Evolutionary conservation across 2,113 vertebrate species (phyloP).

Genomic region (Cryptotis parvus): DNA sequence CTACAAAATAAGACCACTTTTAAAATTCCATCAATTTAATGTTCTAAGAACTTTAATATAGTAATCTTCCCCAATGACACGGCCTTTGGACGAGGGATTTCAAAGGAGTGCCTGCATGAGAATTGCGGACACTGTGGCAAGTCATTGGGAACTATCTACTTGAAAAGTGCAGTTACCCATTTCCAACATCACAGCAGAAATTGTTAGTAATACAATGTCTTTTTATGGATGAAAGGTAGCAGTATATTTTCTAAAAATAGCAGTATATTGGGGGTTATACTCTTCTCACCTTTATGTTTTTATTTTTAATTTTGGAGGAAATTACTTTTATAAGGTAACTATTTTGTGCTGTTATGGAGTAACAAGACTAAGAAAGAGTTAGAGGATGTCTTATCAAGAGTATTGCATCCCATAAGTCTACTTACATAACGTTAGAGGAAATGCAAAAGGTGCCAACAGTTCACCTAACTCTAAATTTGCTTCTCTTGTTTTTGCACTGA

Average conservation of each 20-base stretch:
- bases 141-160: background rate
- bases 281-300: constrained; percentile 2
- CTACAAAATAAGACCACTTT: constrained; percentile 2
- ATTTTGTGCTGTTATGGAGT: background rate
- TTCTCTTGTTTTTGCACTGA: background rate
- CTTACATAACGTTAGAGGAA: constrained; percentile 23
- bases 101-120: background rate
- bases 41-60: constrained; percentile 28
- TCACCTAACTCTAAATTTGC: background rate
- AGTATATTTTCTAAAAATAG: background rate
- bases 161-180: background rate
- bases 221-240: constrained; percentile 26
- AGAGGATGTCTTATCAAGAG: background rate
- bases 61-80: constrained; percentile 21
- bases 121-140: background rate
- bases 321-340: background rate
- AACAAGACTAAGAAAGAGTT: background rate
- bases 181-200: background rate
- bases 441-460: background rate
- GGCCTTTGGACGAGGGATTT: constrained; percentile 43
- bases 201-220: background rate
- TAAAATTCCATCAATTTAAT: constrained; percentile 33
- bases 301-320: constrained; percentile 40
- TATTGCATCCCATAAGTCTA: background rate
- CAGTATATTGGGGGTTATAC: background rate